Percentiles rank a stretch among this genome's conserved stretches.
Evolutionary conservation across 2,797 vertebrate genomes (phyloP).

Genomic region (Pseudochirops cupreus): DNA sequence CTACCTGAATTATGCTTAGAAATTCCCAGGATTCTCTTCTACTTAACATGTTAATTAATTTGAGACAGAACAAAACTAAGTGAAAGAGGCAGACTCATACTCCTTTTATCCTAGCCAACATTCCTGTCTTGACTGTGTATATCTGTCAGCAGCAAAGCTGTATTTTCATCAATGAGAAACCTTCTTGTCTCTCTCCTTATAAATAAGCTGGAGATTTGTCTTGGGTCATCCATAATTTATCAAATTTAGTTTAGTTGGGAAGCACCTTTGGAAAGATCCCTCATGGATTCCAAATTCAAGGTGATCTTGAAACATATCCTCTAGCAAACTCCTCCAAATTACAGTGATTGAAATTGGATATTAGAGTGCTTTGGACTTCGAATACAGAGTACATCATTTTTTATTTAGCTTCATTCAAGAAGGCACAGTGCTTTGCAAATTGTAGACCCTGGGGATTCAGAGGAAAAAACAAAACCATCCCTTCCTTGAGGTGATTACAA

Average conservation of each 20-base stretch:
- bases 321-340: neutral
- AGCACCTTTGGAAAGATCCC: neutral
- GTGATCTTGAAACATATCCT: neutral
- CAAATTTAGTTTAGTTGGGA: neutral
- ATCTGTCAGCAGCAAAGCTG: neutral
- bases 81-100: neutral
- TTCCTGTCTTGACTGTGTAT: neutral
- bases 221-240: neutral
- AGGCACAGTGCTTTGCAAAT: neutral
- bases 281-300: neutral
- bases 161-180: neutral
- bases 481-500: neutral
- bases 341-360: neutral
- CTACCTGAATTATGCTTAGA: neutral
- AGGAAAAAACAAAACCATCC: neutral
- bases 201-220: neutral
- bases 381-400: neutral
- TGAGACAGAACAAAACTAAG: neutral
- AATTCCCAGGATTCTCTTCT: neutral
- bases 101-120: neutral
- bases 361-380: neutral
- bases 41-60: neutral
- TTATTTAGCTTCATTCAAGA: neutral
- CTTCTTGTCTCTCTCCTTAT: neutral
- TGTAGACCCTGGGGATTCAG: neutral